Conservation (phyloP, 2,888 invertebrate genomes). For the Apamea crenata region DNA sequence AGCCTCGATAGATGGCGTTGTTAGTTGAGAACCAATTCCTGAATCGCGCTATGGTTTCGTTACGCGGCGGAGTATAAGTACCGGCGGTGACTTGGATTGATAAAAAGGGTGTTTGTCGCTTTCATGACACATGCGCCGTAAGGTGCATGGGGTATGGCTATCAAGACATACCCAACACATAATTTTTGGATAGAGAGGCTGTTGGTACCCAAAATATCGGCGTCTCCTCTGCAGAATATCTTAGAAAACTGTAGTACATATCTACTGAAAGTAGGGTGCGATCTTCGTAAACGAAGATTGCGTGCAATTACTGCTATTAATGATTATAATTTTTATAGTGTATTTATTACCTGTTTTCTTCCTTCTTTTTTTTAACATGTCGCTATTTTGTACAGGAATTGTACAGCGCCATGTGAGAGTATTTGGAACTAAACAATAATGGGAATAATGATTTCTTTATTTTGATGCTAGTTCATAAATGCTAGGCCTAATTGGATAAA, state of each 20-base stretch:
- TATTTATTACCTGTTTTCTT: neutral
- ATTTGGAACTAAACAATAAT: neutral
- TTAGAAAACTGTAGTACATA: neutral
- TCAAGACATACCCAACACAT: conserved; percentile 96
- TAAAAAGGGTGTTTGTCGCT: conserved; percentile 94
- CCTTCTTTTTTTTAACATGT: neutral
- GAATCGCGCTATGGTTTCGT: conserved; percentile 63
- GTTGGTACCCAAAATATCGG: conserved; percentile 93
- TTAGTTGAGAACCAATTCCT: conserved; percentile 32
- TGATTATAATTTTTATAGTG: neutral
- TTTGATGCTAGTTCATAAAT: no score
- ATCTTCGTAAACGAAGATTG: neutral
- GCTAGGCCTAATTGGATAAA: neutral
- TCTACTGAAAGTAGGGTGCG: neutral
- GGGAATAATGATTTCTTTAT: no score
- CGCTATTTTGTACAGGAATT: neutral
- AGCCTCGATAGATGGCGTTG: conserved; percentile 67
- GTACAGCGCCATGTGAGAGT: neutral
- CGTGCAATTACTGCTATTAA: neutral
- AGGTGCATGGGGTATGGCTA: conserved; percentile 94
- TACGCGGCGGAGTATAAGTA: neutral
- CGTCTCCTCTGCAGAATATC: conserved; percentile 84
- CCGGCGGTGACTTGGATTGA: rapidly evolving
- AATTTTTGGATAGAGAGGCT: conserved; percentile 94
- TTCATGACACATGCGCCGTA: conserved; percentile 91